phyloP scores from a whole-genome alignment of 92 coral and sea anemone genomes.

The Parazoanthus atlanticus region DNA sequence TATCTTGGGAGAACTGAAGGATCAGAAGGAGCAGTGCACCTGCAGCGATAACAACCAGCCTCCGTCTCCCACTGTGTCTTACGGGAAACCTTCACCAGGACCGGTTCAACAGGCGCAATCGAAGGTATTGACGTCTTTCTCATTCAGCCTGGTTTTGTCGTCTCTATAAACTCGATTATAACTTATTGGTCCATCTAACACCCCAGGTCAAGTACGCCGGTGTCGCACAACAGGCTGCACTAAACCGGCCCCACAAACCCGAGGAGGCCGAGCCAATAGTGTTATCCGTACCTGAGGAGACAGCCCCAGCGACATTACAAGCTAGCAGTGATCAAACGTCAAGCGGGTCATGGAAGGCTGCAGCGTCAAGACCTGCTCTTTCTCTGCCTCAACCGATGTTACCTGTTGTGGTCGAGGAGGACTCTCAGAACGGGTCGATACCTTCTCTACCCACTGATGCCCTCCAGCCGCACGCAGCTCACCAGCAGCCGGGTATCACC shows the following conservation, averaged over 20 bases:
- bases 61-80: background rate
- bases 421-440: conserved; percentile 16
- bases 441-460: conserved; percentile 32
- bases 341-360: background rate
- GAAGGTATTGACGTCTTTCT: conserved; percentile 3
- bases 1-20: conserved; percentile 11
- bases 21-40: conserved; percentile 28
- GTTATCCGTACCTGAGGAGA: conserved; percentile 24
- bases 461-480: background rate
- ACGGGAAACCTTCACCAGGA: background rate
- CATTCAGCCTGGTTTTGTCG: background rate
- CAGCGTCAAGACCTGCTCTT: background rate
- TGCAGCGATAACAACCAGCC: conserved; percentile 9
- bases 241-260: background rate
- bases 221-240: conserved; percentile 3
- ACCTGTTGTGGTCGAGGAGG: conserved; percentile 19
- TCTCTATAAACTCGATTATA: background rate
- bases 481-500: conserved; percentile 6
- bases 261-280: conserved; percentile 13
- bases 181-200: background rate
- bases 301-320: background rate
- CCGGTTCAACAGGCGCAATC: background rate
- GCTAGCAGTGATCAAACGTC: background rate
- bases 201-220: conserved; percentile 24
- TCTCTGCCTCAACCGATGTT: conserved; percentile 17